Evolutionary conservation across 2,797 vertebrate genomes (phyloP), one percentile per base, ranked within the genome.

Genomic region (Enteromius viviparus): DNA sequence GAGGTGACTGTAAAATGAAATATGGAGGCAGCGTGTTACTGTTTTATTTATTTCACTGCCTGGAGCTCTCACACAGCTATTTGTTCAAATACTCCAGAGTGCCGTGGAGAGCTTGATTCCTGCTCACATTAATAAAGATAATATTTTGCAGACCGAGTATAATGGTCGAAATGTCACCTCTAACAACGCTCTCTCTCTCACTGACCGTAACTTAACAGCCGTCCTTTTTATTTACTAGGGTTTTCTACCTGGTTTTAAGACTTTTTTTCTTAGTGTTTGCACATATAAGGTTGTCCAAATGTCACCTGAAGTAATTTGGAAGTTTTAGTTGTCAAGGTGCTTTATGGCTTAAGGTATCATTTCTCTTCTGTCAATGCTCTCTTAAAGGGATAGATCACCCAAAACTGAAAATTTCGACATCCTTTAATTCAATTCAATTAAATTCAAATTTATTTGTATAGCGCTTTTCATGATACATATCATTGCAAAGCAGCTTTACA

Each of bases 71-170:
- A 91, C 88, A 78, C 91, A 85, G 91, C 93, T 92, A 92, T 95
- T 95, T 94, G 90, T 94, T 92, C 93, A 92, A 93, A 94, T 94
- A 91, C 95, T 94, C 94, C 5, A 23, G 93, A 94, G 94, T 93
- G 91, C 91, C 92, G 92, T 94, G 91, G 92, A 91, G 91, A 94
- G 93, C 93, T 91, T 84, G 76, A 94, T 94, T 95, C 92, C 93
- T 94, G 92, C 93, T 92, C 91, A 88, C 93, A 92, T 95, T 94
- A 94, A 95, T 94, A 95, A 95, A 94, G 94, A 94, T 94, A 94
- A 94, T 94, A 93, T 95, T 95, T 95, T 95, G 92, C 89, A 75
- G 92, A 87, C 89, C 86, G 58, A 91, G 91, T 92, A 91, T 93
- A 93, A 94, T 94, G 92, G 93, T 92, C 90, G 26, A 92, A 93